phyloP scores from a whole-genome alignment of 1,140 invertebrate species.

The Drosophila chauvacae region DNA sequence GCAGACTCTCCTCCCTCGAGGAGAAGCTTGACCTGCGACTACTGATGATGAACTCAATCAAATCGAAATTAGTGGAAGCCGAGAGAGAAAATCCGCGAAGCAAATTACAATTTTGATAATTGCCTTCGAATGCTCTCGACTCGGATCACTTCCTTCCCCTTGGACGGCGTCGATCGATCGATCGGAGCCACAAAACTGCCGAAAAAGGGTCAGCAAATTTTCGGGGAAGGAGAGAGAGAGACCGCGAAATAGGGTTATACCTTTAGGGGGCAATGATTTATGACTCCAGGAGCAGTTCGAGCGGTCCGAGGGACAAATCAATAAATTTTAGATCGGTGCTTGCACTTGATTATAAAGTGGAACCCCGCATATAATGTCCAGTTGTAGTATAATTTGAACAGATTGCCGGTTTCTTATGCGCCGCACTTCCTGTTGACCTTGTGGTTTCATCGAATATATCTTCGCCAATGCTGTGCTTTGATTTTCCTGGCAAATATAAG shows the following conservation, averaged over 20 bases:
- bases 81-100: conserved; percentile 35
- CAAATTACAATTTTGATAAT: conserved; percentile 81
- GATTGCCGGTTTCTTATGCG: conserved; percentile 70
- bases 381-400: conserved; percentile 63
- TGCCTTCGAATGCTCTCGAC: conserved; percentile 48
- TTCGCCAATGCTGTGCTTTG: conserved; percentile 25
- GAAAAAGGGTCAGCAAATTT: conserved; percentile 56
- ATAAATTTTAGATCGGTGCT: conserved; percentile 70
- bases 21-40: conserved; percentile 55
- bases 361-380: conserved; percentile 38
- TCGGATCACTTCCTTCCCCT: conserved; percentile 39
- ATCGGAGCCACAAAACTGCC: conserved; percentile 13
- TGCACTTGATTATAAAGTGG: conserved; percentile 79
- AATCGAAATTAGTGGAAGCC: conserved; percentile 32
- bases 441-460: conserved; percentile 1
- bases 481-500: conserved; percentile 87
- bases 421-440: conserved; percentile 54
- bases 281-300: conserved; percentile 8
- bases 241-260: conserved; percentile 42
- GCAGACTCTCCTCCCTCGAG: conserved; percentile 9
- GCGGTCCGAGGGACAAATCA: conserved; percentile 56
- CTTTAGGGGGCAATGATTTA: conserved; percentile 68
- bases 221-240: conserved; percentile 19
- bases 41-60: conserved; percentile 51
- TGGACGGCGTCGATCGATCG: conserved; percentile 19